phyloP scores from a whole-genome alignment of 2,797 vertebrate genomes.

The Geotrypetes seraphini region DNA sequence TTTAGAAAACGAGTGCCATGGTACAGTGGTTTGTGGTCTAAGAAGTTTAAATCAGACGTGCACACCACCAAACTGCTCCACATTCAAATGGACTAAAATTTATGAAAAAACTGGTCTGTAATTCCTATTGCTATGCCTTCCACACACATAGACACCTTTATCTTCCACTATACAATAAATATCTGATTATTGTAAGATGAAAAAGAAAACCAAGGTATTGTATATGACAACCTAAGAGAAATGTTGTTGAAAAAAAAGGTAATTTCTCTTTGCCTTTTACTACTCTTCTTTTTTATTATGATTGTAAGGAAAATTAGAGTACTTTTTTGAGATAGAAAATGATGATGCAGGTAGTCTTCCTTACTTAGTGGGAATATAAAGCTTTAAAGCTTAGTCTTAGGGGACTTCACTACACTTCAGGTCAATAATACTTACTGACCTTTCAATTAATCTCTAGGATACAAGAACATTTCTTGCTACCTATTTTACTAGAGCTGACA shows the following conservation, averaged over 20 bases:
- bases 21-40: too few species aligned
- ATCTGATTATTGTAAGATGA: too few species aligned
- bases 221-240: constrained; percentile 12
- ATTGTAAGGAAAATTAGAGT: constrained; percentile 37
- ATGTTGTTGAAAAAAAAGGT: constrained; percentile 13
- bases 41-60: too few species aligned
- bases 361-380: constrained; percentile 37
- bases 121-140: too few species aligned
- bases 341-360: constrained; percentile 29
- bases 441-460: constrained; percentile 31
- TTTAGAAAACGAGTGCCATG: too few species aligned
- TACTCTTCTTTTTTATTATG: constrained; percentile 29
- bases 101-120: too few species aligned
- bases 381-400: constrained; percentile 48
- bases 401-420: constrained; percentile 35
- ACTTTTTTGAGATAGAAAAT: constrained; percentile 37
- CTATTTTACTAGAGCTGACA: constrained; percentile 20
- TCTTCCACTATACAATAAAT: too few species aligned
- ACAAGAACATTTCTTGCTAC: constrained; percentile 29
- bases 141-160: too few species aligned
- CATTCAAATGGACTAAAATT: too few species aligned
- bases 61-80: too few species aligned
- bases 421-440: constrained; percentile 42
- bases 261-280: constrained; percentile 41
- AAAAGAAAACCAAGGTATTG: too few species aligned